Percentiles rank a stretch among this genome's conserved stretches.
These are phyloP conservation scores for Caloenas nicobarica DNA, from an alignment of 2,113 vertebrate species.

Conservation along the genomic window DNA sequence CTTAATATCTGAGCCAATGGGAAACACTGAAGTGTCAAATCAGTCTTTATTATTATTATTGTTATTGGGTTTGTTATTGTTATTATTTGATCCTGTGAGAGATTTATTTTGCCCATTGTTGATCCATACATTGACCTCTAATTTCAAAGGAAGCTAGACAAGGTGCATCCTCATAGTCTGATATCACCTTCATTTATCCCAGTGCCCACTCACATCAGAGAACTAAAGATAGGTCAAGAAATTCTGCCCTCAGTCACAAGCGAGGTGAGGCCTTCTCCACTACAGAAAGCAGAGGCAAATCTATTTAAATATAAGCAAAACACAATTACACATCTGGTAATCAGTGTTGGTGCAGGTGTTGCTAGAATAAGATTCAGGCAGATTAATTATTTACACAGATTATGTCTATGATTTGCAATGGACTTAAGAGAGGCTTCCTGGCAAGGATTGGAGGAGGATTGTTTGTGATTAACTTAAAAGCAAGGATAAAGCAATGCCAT, in stretches of 20 bases:
- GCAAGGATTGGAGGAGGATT: slow-evolving; percentile 23
- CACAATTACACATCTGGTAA: slow-evolving; percentile 59
- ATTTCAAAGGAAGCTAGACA: background rate
- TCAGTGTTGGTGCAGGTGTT: slow-evolving; percentile 63
- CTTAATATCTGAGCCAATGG: background rate
- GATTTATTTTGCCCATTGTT: background rate
- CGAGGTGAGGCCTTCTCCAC: background rate
- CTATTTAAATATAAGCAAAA: slow-evolving; percentile 55
- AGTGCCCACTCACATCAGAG: background rate
- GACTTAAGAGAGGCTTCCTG: slow-evolving; percentile 53
- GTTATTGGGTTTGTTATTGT: too few species aligned
- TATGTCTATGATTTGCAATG: slow-evolving; percentile 53
- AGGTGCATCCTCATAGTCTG: background rate
- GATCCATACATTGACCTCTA: background rate
- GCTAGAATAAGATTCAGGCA: slow-evolving; percentile 59
- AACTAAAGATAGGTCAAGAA: background rate
- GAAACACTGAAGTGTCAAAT: background rate
- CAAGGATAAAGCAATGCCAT: slow-evolving; percentile 57
- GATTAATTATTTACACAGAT: slow-evolving; percentile 70
- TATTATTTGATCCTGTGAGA: background rate
- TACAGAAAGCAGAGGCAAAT: slow-evolving; percentile 21
- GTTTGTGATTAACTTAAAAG: slow-evolving; percentile 70
- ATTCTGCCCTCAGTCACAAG: background rate
- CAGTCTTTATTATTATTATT: too few species aligned
- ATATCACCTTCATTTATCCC: background rate